A percentile compares a stretch with the other conserved stretches of the same genome.
These are phyloP conservation scores for Asbolus verrucosus DNA, from an alignment of 1,140 invertebrate genomes.

Conservation along the genomic window DNA sequence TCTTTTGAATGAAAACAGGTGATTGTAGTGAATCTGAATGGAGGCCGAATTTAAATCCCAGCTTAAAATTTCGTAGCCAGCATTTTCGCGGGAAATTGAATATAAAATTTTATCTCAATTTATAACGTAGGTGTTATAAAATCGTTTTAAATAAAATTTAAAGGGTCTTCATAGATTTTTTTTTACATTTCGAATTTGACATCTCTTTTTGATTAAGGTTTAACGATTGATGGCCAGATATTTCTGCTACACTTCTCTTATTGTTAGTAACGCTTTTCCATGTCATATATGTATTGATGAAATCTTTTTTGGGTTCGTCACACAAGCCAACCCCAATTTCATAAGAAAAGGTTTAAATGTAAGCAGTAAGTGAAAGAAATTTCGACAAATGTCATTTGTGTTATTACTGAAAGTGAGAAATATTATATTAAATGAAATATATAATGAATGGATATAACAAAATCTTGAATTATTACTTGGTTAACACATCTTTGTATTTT, in stretches of 20 bases:
- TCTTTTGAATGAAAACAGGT: slow-evolving; percentile 13
- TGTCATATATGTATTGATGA: neutral
- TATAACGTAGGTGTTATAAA: neutral
- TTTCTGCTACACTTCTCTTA: neutral
- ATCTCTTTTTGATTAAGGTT: neutral
- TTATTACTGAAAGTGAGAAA: too few relatives aligned
- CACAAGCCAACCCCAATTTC: neutral
- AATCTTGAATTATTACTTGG: too few relatives aligned
- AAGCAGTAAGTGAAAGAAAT: too few relatives aligned
- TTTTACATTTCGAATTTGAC: neutral
- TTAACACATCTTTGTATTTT: too few relatives aligned
- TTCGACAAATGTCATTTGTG: too few relatives aligned
- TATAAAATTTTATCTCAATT: slow-evolving; percentile 15
- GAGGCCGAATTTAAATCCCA: neutral
- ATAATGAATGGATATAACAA: too few relatives aligned
- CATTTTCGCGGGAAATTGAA: slow-evolving; percentile 2
- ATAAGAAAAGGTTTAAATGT: too few relatives aligned
- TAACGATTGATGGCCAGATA: slow-evolving; percentile 3
- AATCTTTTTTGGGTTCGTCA: slow-evolving; percentile 4
- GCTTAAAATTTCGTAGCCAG: slow-evolving; percentile 5
- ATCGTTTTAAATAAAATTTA: slow-evolving; percentile 3
- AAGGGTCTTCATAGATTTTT: neutral
- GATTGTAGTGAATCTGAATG: slow-evolving; percentile 3
- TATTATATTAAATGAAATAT: too few relatives aligned
- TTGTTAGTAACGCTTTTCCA: slow-evolving; percentile 1